Evolutionary conservation across 2,797 vertebrate species (phyloP).

Genomic region (Harpagifer antarcticus): DNA sequence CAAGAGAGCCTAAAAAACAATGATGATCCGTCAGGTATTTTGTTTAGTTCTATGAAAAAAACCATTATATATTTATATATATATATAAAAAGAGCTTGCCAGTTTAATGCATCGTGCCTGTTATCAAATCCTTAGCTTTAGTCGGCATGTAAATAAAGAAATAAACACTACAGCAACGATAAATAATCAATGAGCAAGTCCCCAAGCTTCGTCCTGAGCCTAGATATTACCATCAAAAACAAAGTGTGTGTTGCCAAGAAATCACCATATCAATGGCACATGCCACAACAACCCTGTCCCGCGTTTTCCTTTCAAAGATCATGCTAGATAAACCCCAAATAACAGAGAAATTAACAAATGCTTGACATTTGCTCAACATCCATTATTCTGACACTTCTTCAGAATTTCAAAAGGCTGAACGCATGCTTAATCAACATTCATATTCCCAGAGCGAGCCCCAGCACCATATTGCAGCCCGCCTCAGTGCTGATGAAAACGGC

Average conservation of each 20-base stretch:
- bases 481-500: constrained; percentile 98
- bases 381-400: constrained; percentile 99
- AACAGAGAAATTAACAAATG: constrained; percentile 99
- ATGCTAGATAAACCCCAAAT: constrained; percentile 99
- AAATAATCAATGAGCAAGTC: constrained; percentile 87
- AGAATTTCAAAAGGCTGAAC: constrained; percentile 99
- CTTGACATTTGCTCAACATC: constrained; percentile 99
- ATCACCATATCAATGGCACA: constrained; percentile 99
- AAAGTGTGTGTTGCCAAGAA: constrained; percentile 92
- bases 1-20: background rate
- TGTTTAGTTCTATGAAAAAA: constrained; percentile 23
- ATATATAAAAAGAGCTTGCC: constrained; percentile 31
- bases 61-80: background rate
- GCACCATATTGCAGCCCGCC: constrained; percentile 99
- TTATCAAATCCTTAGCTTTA: constrained; percentile 75
- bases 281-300: constrained; percentile 91
- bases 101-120: constrained; percentile 51
- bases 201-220: constrained; percentile 71
- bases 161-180: constrained; percentile 81
- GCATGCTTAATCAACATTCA: constrained; percentile 99
- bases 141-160: constrained; percentile 74
- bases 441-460: constrained; percentile 95
- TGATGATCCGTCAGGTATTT: background rate
- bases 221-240: constrained; percentile 87
- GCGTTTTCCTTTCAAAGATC: constrained; percentile 80